Base-by-base conservation (phyloP, 2,888 invertebrate genomes). In the Cephus spinipes region DNA sequence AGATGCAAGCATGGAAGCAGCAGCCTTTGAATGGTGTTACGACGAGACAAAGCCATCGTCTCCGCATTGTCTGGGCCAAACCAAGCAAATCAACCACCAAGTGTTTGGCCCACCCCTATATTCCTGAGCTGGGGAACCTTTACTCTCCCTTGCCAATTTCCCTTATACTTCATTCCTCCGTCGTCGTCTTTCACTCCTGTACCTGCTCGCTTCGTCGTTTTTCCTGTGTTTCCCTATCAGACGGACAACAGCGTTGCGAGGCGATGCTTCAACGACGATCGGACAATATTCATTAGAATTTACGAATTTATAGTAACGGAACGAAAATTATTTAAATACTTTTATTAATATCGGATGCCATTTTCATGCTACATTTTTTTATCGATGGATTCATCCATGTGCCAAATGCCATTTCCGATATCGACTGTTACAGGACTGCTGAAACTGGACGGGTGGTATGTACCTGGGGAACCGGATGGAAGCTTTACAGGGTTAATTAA, bases 1-100 rank as follows among this genome's bases (percentile, higher is more conserved):
- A 80, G 81, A 82, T 80, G 79, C 80, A 77, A 73, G 78, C 77
- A 74, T 75, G 80, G 82, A 81, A 82, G 77, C 82, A 80, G 81
- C 80, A 83, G 84, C 82, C 85, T 86, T 87, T 86, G 89, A 88
- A 85, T 86, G 87, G 85, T 85, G 86, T 88, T 87, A 87, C 87
- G 85, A 83, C 86, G 86, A 89, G 89, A 89, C 90, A 90, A 90
- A 89, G 88, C 89, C 87, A 86, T 86, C 86, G 85, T 86, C 87
- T 86, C 83, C 83, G 86, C 86, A 90, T 89, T 90, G 89, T 90
- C 88, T 88, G 82, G 79, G 79, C 83, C 87, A 87, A 90, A 87
- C 88, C 87, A 86, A 88, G 88, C 87, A 89, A 89, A 89, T 89
- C 90, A 87, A 89, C 89, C 87, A 82, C 86, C 87, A 85, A 85